Base-by-base conservation (phyloP, 2,113 vertebrate species). In the Thymallus thymallus region DNA sequence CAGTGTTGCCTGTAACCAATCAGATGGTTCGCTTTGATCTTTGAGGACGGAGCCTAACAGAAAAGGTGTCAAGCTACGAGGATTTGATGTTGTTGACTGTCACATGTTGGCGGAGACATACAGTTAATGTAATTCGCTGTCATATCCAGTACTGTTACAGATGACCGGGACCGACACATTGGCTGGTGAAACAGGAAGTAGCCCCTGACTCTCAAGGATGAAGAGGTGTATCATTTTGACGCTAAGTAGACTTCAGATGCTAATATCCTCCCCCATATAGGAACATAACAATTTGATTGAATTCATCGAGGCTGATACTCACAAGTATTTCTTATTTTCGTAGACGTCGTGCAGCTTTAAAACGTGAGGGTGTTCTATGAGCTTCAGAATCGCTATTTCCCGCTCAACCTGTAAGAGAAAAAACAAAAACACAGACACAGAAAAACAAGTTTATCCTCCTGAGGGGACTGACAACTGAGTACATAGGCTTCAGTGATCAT, bases 241-340 rank as follows among this genome's bases (percentile, higher is more conserved):
- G 2, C 35, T 41, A 41, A 41, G 35, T 12, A 41, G 9, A 41
- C 35, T 41, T 41, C 35, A 41, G 35, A 41, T 41, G 9, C 9
- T 41, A 41, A 41, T 41, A 41, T 9, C 35, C 35, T 41, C 35
- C 35, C 35, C 35, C 35, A 10, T 41, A 9, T 41, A 3, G 35
- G 35, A 41, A 41, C 35, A 41, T 41, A 41, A 41, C 35, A 41
- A 41, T 41, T 41, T 6, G n/a, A 60, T n/a, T 22, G n/a, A 16
- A 51, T 60, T n/a, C n/a, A 60, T 60, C 7, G n/a, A 7, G 56
- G n/a, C 20, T 5, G 87, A 95, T 97, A 99, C 98, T 95, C 94
- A 99, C 98, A 99, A 95, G 95, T 99, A 98, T 94, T 99, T 99
- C 94, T 99, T 99, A 92, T 99, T 99, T 94, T 99, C 98, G 75